Conservation (phyloP, 2,888 invertebrate species). For the Lysandra bellargus region DNA sequence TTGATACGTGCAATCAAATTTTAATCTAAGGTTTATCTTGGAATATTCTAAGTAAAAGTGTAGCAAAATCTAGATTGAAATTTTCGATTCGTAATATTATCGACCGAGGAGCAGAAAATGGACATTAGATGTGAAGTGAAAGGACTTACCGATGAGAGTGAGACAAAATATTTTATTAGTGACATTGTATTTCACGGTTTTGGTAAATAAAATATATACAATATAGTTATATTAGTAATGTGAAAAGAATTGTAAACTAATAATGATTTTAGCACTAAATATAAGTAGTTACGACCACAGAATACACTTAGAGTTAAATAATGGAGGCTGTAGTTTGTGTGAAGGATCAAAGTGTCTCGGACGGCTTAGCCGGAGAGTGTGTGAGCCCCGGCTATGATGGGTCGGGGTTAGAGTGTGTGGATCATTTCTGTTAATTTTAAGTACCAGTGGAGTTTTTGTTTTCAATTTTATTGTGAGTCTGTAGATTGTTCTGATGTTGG, state of each 20-base stretch:
- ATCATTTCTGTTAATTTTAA: slow-evolving; percentile 33
- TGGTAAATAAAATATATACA: slow-evolving; percentile 48
- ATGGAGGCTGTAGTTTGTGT: slow-evolving; percentile 34
- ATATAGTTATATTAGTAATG: slow-evolving; percentile 46
- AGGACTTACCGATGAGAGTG: slow-evolving; percentile 49
- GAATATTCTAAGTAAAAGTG: slow-evolving; percentile 37
- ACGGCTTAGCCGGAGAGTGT: slow-evolving; percentile 40
- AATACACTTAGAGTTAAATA: slow-evolving; percentile 24
- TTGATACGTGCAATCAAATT: slow-evolving; percentile 11
- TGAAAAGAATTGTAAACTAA: slow-evolving; percentile 52
- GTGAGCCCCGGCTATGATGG: slow-evolving; percentile 36
- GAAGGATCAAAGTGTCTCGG: slow-evolving; percentile 37
- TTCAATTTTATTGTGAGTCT: slow-evolving; percentile 26
- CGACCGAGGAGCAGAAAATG: neutral
- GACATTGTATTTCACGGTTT: slow-evolving; percentile 45
- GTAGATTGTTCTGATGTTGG: neutral
- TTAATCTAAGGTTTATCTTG: slow-evolving; percentile 15
- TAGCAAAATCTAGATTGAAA: slow-evolving; percentile 35
- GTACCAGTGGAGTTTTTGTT: slow-evolving; percentile 36
- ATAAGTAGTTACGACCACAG: slow-evolving; percentile 26
- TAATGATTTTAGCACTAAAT: slow-evolving; percentile 49
- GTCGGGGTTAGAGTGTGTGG: slow-evolving; percentile 32
- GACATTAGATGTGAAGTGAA: slow-evolving; percentile 33
- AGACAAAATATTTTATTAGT: slow-evolving; percentile 44
- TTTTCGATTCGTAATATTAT: neutral